Percentiles rank a stretch among this genome's conserved stretches.
phyloP scores from a whole-genome alignment of 2,113 vertebrate genomes.

The Anguilla rostrata region DNA sequence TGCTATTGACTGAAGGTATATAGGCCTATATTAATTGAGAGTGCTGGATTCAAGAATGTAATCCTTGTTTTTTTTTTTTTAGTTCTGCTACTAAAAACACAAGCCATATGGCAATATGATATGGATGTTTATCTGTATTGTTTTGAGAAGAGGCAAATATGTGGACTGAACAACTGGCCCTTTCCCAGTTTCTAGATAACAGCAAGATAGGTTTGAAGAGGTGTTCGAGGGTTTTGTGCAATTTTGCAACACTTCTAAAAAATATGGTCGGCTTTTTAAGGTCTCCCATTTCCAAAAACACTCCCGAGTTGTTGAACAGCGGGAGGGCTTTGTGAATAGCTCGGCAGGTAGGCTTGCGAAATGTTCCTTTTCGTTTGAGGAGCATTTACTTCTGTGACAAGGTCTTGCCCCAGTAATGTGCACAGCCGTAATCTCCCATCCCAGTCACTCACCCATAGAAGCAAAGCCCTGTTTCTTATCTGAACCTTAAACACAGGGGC shows the following conservation, averaged over 20 bases:
- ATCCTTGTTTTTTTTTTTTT: background rate
- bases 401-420: background rate
- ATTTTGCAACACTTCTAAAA: background rate
- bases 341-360: background rate
- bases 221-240: background rate
- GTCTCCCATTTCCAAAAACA: background rate
- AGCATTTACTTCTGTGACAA: background rate
- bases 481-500: background rate
- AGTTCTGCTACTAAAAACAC: background rate
- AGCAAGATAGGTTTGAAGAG: background rate
- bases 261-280: background rate
- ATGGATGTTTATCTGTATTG: background rate
- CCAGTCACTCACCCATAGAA: background rate
- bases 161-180: background rate
- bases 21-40: no score
- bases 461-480: background rate
- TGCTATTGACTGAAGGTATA: no score
- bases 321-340: background rate
- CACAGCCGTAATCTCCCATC: background rate
- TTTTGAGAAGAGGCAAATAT: background rate
- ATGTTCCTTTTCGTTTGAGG: background rate
- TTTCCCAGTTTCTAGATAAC: background rate
- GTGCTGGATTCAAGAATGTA: no score
- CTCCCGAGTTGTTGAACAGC: background rate
- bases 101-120: background rate